A percentile compares a stretch with the other conserved stretches of the same genome.
Conservation (phyloP, 2,888 invertebrate genomes). For the Anoplius nigerrimus region DNA sequence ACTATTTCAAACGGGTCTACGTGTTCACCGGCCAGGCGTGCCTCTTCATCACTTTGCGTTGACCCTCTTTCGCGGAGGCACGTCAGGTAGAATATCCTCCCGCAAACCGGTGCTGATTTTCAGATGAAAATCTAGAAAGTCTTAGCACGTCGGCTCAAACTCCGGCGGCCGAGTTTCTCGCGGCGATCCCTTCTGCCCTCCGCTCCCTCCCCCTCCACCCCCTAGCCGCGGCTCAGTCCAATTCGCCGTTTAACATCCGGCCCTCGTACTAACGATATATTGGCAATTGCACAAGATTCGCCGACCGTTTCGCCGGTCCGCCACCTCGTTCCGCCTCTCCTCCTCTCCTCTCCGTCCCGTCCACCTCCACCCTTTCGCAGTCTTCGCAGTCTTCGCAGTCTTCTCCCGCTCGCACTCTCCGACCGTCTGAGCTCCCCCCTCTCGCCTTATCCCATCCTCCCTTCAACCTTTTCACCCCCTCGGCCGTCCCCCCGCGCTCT, state of each 20-base stretch:
- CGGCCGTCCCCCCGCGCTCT: too few species aligned
- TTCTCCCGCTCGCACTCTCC: neutral
- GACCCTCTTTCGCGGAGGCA: neutral
- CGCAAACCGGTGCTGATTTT: conserved; percentile 1
- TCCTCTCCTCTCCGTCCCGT: conserved; percentile 15
- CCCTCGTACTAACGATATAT: conserved; percentile 65
- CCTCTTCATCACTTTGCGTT: neutral
- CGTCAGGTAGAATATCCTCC: too few species aligned
- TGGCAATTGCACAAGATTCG: conserved; percentile 62
- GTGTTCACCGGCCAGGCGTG: neutral
- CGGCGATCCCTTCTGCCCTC: too few species aligned
- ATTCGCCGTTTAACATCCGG: conserved; percentile 62
- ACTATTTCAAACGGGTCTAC: neutral
- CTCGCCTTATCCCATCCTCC: neutral
- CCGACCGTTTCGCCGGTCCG: conserved; percentile 35
- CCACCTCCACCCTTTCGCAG: neutral
- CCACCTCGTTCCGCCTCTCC: conserved; percentile 14
- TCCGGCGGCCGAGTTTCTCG: conserved; percentile 1
- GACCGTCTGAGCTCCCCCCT: neutral
- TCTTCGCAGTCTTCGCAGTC: neutral
- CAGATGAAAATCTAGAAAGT: conserved; percentile 11
- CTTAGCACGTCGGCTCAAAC: conserved; percentile 3
- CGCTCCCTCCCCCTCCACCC: neutral
- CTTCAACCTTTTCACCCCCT: conserved; percentile 24
- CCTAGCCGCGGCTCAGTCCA: conserved; percentile 24